Base-by-base conservation (phyloP, 2,113 vertebrate species). In the Aspiorhynchus laticeps region DNA sequence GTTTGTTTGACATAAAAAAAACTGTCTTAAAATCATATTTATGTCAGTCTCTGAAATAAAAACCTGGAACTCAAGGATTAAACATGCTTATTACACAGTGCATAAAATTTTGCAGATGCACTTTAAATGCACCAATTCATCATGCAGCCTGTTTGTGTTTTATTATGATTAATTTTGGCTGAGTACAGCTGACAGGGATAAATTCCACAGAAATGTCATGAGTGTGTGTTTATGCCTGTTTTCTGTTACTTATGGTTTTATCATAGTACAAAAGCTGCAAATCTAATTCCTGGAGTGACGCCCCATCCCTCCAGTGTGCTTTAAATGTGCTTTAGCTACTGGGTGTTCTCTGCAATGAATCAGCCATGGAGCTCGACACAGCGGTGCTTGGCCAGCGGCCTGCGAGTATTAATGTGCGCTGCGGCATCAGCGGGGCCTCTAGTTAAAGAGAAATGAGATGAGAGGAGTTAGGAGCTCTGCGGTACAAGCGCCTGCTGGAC, bases 401-500 rank as follows among this genome's bases (percentile, higher is more conserved):
- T 73, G 73, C 28, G 7, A 43, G 74, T 46, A 69, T 88, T 86
- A 76, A 86, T 46, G 19, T 73, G 24, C n/a, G 36, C 81, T 86
- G 79, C 53, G 67, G 79, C 74, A 83, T 77, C 86, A 88, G 84
- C 33, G 5, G 84, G 89, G 71, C 46, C 41, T 87, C 75, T 73
- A 81, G 85, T 90, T 87, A 83, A 89, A 87, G 83, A 74, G 21
- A 48, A 88, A 84, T 46, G 43, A 80, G 81, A 88, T 80, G 80
- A 86, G 75, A 81, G 79, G 69, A 80, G 75, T 56, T 12, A 51
- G 51, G 7, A 15, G 61, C 81, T 85, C 77, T 88, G 84, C 51
- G 87, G 87, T 83, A 36, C 28, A 80, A 86, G 84, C 73, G 87
- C 87, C 84, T 85, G 69, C 85, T 81, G 82, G 81, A 88, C 85